A percentile compares a stretch with the other conserved stretches of the same genome.
These are phyloP conservation scores for Parnassius glacialis DNA, from an alignment of 2,888 invertebrate genomes.

Conservation along the genomic window DNA sequence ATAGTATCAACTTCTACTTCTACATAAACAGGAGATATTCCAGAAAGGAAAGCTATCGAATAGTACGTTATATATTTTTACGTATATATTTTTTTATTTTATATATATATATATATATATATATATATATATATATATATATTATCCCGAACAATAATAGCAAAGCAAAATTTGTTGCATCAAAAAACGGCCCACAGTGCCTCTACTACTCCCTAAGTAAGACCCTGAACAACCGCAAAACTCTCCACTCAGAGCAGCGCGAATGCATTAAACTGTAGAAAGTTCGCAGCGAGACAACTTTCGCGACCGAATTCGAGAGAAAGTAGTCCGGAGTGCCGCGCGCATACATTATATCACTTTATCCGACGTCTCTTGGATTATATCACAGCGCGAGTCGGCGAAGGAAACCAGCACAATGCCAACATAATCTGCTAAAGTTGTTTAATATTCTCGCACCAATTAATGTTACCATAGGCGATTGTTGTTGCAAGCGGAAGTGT, in stretches of 20 bases:
- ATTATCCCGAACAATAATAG: too few species aligned
- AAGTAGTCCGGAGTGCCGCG: conserved; percentile 70
- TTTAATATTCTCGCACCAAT: conserved; percentile 32
- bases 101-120: too few species aligned
- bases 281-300: conserved; percentile 76
- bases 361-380: conserved; percentile 64
- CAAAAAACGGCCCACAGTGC: too few species aligned
- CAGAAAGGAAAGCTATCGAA: too few species aligned
- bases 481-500: conserved; percentile 48
- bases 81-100: too few species aligned
- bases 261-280: conserved; percentile 71
- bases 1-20: too few species aligned
- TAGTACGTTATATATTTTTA: too few species aligned
- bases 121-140: too few species aligned
- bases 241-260: conserved; percentile 33
- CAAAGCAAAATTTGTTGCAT: too few species aligned
- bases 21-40: too few species aligned
- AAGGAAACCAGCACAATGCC: conserved; percentile 10
- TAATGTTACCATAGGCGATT: conserved; percentile 37
- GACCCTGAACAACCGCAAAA: conserved; percentile 12
- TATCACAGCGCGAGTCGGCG: conserved; percentile 50
- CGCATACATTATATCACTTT: conserved; percentile 77
- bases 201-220: too few species aligned
- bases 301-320: conserved; percentile 80
- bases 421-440: conserved; percentile 6